Percentiles rank a stretch among this genome's conserved stretches.
phyloP scores from a whole-genome alignment of 2,113 vertebrate species.

The Gavialis gangeticus region DNA sequence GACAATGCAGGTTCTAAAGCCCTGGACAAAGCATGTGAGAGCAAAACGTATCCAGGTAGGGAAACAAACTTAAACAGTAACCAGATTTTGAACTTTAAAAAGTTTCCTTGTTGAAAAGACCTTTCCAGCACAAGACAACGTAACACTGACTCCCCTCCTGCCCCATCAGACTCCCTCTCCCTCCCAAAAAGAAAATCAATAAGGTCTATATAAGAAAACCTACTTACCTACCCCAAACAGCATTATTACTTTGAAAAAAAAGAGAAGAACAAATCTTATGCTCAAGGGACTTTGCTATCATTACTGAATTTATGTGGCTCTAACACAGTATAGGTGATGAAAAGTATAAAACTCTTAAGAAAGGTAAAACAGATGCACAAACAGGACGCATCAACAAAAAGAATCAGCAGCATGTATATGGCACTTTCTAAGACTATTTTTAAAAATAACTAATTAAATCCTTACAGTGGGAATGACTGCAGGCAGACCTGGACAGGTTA shows the following conservation, averaged over 20 bases:
- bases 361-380: neutral
- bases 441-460: constrained; percentile 61
- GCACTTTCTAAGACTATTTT: constrained; percentile 31
- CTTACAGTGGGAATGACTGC: neutral
- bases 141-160: neutral
- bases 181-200: neutral
- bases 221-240: neutral
- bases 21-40: neutral
- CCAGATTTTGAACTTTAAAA: too few species aligned
- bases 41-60: neutral
- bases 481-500: too few species aligned
- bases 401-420: neutral
- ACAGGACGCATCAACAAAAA: neutral
- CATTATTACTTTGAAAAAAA: neutral
- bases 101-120: neutral
- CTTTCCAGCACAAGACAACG: neutral
- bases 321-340: neutral
- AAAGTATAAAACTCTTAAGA: neutral
- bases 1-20: neutral
- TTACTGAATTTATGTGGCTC: neutral
- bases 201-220: neutral
- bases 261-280: neutral
- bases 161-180: neutral
- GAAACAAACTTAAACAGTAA: neutral
- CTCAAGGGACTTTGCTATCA: neutral